These are phyloP conservation scores for Thripadectes ignobilis DNA, from an alignment of 2,797 vertebrate genomes.

Conservation along the genomic window DNA sequence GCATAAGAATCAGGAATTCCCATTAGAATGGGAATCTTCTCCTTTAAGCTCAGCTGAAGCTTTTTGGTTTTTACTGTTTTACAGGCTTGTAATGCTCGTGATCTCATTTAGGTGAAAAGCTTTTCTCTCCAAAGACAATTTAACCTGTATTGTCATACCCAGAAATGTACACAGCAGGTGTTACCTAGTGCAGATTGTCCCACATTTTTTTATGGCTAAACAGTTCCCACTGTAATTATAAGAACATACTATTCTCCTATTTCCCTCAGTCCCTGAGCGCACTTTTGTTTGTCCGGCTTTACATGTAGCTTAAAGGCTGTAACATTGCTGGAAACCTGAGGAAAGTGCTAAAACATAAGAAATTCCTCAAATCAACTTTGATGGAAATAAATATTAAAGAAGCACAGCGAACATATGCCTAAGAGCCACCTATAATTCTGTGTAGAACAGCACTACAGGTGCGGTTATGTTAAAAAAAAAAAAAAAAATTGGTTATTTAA, in stretches of 20 bases:
- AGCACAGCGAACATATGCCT: background rate
- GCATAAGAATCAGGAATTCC: background rate
- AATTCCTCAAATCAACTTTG: background rate
- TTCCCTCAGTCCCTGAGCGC: background rate
- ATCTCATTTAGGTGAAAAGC: background rate
- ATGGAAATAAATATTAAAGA: background rate
- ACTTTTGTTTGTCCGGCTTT: background rate
- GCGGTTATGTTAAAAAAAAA: background rate
- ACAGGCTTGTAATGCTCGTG: background rate
- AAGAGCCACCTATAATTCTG: background rate
- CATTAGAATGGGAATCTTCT: background rate
- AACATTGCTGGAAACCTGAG: background rate
- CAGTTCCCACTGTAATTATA: background rate
- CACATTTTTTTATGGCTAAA: background rate
- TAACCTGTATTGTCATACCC: background rate
- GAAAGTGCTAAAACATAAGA: background rate
- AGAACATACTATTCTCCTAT: background rate
- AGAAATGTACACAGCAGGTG: background rate
- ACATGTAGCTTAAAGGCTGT: background rate
- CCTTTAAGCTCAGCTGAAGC: background rate
- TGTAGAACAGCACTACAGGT: background rate
- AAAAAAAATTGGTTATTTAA: background rate
- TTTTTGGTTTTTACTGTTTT: background rate
- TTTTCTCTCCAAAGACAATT: background rate
- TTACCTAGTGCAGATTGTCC: background rate